Conservation (phyloP, 92 coral and sea anemone species). For the Anthopleura xanthogrammica region DNA sequence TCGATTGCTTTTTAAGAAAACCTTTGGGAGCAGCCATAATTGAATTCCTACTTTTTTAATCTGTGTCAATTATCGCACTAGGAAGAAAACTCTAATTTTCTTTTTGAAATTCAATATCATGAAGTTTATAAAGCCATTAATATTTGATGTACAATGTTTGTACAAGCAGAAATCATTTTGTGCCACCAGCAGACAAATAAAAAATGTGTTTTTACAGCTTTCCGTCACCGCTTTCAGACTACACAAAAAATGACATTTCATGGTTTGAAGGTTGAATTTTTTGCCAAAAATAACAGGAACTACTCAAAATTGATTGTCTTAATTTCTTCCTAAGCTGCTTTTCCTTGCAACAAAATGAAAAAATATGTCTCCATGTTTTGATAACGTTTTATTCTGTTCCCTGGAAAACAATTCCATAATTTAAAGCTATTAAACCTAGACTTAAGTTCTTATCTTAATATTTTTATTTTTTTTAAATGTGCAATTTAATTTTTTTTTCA, state of each 20-base stretch:
- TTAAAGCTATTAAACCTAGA: background rate
- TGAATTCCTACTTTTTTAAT: background rate
- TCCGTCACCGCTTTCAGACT: background rate
- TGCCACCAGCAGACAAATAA: background rate
- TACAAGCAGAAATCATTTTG: background rate
- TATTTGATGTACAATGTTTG: background rate
- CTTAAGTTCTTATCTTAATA: background rate
- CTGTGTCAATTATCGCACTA: background rate
- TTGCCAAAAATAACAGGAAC: background rate
- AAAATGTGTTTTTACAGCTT: background rate
- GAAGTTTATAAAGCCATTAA: conserved; percentile 8
- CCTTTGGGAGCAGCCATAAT: background rate
- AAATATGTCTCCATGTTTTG: background rate
- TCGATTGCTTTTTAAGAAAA: background rate
- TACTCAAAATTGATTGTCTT: background rate
- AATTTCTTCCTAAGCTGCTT: background rate
- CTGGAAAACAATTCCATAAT: background rate
- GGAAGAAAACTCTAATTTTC: background rate
- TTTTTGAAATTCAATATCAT: background rate
- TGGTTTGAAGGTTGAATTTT: background rate
- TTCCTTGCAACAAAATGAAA: background rate
- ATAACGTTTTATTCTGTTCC: background rate
- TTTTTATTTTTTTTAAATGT: background rate
- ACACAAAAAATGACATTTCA: background rate
- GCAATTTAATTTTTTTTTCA: background rate